Base-by-base conservation (phyloP, 2,888 invertebrate species). In the Andrena fulva region DNA sequence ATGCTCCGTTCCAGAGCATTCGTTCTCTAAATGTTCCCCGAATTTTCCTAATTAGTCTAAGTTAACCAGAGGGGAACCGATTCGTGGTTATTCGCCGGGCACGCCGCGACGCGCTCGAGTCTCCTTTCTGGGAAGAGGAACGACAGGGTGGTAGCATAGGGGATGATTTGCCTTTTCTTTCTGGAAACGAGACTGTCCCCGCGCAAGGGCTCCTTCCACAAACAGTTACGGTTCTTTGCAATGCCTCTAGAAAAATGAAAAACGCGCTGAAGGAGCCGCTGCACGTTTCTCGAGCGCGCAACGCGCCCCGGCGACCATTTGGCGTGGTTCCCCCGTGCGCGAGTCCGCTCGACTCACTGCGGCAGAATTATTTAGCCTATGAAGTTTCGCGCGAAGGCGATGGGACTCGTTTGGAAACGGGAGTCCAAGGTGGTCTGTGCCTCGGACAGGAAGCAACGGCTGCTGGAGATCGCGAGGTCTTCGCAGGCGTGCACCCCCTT, bases 221-320 rank as follows among this genome's bases (percentile, higher is more conserved):
- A 24, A 68, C 42, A 76, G 60, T 52, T 63, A 35, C 48, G 63
- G 48, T 24, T 77, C 50, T 42, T 42, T 64, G 35, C 50, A 59
- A 69, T 50, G 54, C 33, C 31, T 59, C 64, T 79, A 79, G 79
- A 79, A 79, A 79, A 79, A 77, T 79, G 79, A 63, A 79, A 77
- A 79, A 79, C 77, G 33, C 56, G 63, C 33, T 35, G 69, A 77
- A 77, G 64, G 69, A 77, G 69, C 50, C 77, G 56, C n/a, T 42
- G 8, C n/a, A 69, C 78, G 68, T 27, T 27, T 12, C 16, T 6
- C 2, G 27, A 6, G 5, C n/a, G 29, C 20, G 31, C 31, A 8
- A n/a, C 42, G 7, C 54, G n/a, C 10, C 20, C 56, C 2, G 4
- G 4, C 48, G 33, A 24, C 5, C 54, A 1, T 54, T 24, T 29